Evolutionary conservation across 2,888 invertebrate genomes (phyloP).

Genomic region (Adineta ricciae): DNA sequence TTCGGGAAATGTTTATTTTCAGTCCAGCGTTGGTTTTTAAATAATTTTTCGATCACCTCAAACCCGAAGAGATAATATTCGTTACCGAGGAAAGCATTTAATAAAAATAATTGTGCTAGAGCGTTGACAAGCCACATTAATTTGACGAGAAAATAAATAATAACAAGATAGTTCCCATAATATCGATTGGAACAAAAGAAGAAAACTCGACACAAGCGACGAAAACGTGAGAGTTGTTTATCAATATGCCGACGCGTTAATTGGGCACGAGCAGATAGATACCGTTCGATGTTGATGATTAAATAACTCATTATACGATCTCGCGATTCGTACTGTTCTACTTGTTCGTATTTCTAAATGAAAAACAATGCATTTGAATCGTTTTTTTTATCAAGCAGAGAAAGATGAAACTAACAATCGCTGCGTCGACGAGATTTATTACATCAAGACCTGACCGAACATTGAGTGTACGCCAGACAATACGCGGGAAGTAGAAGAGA

Average conservation of each 20-base stretch:
- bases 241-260: neutral
- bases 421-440: slow-evolving; percentile 32
- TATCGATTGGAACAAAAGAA: slow-evolving; percentile 32
- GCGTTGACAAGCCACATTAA: slow-evolving; percentile 32
- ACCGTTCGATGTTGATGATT: slow-evolving; percentile 30
- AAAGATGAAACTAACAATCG: neutral
- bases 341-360: slow-evolving; percentile 29
- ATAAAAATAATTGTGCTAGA: slow-evolving; percentile 28
- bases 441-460: slow-evolving; percentile 30
- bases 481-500: slow-evolving; percentile 30
- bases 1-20: slow-evolving; percentile 30
- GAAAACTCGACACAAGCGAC: neutral
- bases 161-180: slow-evolving; percentile 33
- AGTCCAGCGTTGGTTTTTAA: slow-evolving; percentile 30
- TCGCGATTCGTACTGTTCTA: slow-evolving; percentile 30
- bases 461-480: slow-evolving; percentile 34
- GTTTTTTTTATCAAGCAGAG: no score
- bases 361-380: neutral
- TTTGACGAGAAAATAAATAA: slow-evolving; percentile 33
- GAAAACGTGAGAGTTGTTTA: neutral
- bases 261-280: slow-evolving; percentile 25
- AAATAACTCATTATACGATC: slow-evolving; percentile 34
- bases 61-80: slow-evolving; percentile 32
- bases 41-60: slow-evolving; percentile 32
- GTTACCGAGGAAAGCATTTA: slow-evolving; percentile 31